A percentile compares a stretch with the other conserved stretches of the same genome.
Conservation (phyloP, 2,113 vertebrate genomes). For the Brachypteracias leptosomus region DNA sequence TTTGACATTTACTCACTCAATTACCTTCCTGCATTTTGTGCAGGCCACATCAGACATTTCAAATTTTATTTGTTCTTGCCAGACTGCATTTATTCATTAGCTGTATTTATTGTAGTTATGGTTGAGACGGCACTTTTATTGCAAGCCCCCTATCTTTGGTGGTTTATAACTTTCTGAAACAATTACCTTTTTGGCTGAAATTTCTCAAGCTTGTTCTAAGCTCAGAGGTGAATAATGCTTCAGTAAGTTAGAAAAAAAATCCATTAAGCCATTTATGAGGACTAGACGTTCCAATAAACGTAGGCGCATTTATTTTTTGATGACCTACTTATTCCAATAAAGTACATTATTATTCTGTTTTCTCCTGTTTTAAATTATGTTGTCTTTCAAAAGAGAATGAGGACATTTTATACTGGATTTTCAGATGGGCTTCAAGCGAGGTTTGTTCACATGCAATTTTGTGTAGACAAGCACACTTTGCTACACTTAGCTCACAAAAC, state of each 20-base stretch:
- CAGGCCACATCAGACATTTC: constrained; percentile 54
- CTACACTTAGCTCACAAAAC: not conserved
- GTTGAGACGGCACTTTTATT: constrained; percentile 69
- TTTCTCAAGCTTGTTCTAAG: constrained; percentile 67
- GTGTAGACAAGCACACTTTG: not conserved
- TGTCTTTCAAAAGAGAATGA: constrained; percentile 51
- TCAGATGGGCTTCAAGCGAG: not conserved
- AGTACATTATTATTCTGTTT: constrained; percentile 66
- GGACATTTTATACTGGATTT: constrained; percentile 29
- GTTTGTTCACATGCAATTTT: not conserved
- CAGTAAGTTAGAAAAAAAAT: constrained; percentile 67
- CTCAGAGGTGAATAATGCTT: constrained; percentile 71
- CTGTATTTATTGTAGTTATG: constrained; percentile 70
- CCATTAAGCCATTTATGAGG: constrained; percentile 69
- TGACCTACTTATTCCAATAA: constrained; percentile 71
- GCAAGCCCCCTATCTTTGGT: constrained; percentile 63
- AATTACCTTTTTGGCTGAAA: constrained; percentile 72
- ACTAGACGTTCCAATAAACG: constrained; percentile 63
- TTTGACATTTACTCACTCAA: constrained; percentile 68
- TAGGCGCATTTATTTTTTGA: constrained; percentile 63
- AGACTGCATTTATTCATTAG: constrained; percentile 69
- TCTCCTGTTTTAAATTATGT: constrained; percentile 47
- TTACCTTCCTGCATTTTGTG: constrained; percentile 62
- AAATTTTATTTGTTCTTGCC: constrained; percentile 69
- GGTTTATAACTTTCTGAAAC: constrained; percentile 73